Conservation (phyloP, 2,888 invertebrate genomes). For the Calephelis perditalis region DNA sequence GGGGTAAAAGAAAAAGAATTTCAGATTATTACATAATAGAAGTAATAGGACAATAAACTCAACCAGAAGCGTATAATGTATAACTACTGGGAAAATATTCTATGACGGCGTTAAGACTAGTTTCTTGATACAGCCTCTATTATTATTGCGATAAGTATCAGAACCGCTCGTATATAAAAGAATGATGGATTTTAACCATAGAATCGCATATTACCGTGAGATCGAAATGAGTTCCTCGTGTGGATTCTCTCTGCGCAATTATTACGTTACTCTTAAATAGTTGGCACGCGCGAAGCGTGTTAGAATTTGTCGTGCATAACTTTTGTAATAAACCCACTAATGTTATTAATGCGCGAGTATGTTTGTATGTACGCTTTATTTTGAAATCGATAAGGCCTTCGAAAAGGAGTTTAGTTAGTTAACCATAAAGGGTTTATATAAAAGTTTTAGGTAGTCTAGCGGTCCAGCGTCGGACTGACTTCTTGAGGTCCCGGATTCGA, state of each 20-base stretch:
- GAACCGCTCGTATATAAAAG: slow-evolving; percentile 20
- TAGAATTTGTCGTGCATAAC: slow-evolving; percentile 26
- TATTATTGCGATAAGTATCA: slow-evolving; percentile 15
- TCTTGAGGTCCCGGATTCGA: no score
- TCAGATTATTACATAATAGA: no score
- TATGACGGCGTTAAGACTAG: background rate
- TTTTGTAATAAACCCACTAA: background rate
- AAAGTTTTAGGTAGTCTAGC: no score
- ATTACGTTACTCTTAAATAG: slow-evolving; percentile 30
- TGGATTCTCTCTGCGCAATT: slow-evolving; percentile 29
- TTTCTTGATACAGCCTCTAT: background rate
- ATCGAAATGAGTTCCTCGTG: slow-evolving; percentile 38
- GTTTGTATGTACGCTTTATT: no score
- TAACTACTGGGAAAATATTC: background rate
- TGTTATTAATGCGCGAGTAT: no score
- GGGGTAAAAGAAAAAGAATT: no score
- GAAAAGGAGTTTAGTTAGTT: no score
- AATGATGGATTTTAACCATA: slow-evolving; percentile 30
- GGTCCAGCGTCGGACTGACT: no score
- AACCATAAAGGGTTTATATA: no score
- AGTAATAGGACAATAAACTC: no score
- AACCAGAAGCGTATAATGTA: background rate
- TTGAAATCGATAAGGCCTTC: no score
- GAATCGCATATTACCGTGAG: slow-evolving; percentile 40
- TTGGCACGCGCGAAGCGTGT: slow-evolving; percentile 31